Base-by-base conservation (phyloP, 2,113 vertebrate species). In the Sigmodon hispidus region DNA sequence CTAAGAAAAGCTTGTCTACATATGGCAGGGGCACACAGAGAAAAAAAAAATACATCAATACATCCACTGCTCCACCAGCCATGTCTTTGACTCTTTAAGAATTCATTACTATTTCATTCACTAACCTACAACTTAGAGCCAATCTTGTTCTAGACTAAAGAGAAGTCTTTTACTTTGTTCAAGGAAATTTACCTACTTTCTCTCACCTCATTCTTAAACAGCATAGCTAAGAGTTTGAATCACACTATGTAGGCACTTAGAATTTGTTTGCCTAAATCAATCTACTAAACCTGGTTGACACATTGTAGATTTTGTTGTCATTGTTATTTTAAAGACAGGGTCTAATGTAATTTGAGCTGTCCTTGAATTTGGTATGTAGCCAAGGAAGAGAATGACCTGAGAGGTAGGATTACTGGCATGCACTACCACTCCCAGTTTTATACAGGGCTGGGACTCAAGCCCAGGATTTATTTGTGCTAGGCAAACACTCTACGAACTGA, bases 211-310 rank as follows among this genome's bases (percentile, higher is more conserved):
- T n/a, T 96, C 63, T 93, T 97, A n/a, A n/a, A n/a, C n/a, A n/a
- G n/a, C n/a, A 95, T 0, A 75, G 73, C n/a, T 93, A 73, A 86
- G 70, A 83, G 3, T 95, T 85, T 63, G 15, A 69, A 43, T 75
- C 0, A 10, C n/a, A 87, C 93, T 90, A 22, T 89, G 8, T 63
- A 61, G 80, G 36, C 52, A 95, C 75, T 93, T 96, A 76, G 55
- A 96, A 87, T 45, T 63, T 87, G 21, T 93, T 83, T 91, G 81
- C 34, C 94, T 89, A 95, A 57, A 87, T 31, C 92, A 96, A 94
- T 67, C 50, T 84, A n/a, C 29, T 86, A 95, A 89, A 83, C 10
- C 10, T 84, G 57, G 24, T 52, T 92, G 40, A 91, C 7, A 59
- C 22, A 55, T 83, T 45, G 43, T 19, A 89, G 69, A 40, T 94